Evolutionary conservation across 2,888 invertebrate genomes (phyloP), one percentile per base, ranked within the genome.

Genomic region (Helleia helle): DNA sequence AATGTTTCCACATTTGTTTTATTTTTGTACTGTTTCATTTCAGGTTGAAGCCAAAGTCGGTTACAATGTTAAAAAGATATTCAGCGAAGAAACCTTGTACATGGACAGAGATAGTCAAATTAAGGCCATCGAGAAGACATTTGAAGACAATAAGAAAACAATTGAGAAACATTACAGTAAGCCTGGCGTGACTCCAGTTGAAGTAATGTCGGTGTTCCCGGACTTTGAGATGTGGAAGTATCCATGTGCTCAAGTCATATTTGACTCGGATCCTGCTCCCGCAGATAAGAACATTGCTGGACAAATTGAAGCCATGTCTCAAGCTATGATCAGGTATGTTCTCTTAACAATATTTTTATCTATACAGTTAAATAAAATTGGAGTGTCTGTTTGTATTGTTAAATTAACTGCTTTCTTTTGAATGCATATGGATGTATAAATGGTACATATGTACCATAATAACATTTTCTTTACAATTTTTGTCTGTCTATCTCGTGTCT

Each of bases 151-250:
- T 25, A 94, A 92, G 73, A 88, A 87, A 49, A 86, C 91, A 1
- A 93, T 97, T 49, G 92, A 91, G 47, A 93, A 94, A 58, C 99
- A 99, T 72, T 97, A 98, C 79, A 97, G 95, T 64, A 99, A 99
- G 79, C 95, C 97, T 1, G 95, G 95, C 56, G 96, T 99, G 25
- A 90, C 90, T 3, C 95, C 99, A 0, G 91, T 97, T 5, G 97
- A 98, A 72, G 59, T 81, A 9, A 85, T 95, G 64, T 90, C 94
- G 0, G 88, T 99, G 11, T 97, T 92, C 76, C 99, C 99, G 7
- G 99, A 99, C 79, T 99, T 97, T 68, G 93, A 93, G 58, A 88
- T 97, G 62, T 99, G 99, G 99, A 96, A 96, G 67, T 96, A 96
- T 83, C 97, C 98, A 0, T 99, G 97, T 74, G 98, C 99, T 34